Evolutionary conservation across 2,888 invertebrate species (phyloP), one percentile per base, ranked within the genome.

Genomic region (Alentia gelatinosa): DNA sequence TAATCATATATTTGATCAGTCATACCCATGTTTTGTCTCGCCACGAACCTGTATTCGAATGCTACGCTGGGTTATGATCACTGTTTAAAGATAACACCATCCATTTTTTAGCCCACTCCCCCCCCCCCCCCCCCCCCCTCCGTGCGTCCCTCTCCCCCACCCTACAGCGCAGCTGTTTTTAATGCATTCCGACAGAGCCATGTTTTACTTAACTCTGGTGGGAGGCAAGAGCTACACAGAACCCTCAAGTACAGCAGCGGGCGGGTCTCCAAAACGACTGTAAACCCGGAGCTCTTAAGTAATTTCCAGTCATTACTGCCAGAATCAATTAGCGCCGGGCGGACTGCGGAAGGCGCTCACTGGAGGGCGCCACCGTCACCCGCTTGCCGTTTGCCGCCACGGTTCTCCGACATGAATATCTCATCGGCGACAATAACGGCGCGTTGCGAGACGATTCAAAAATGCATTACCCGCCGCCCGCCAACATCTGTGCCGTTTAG

Each of bases 381-480:
- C 15, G 50, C 12, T 19, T 50, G 50, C 75, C 75, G 37, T 75
- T 75, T 39, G 83, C 83, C 83, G 83, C 83, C 37, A 42, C 75
- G 35, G n/a, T n/a, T 23, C 42, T 39, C 83, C 86, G 12, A 86
- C 86, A 86, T 86, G 86, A 86, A 86, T 86, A 86, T 47, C 86
- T 86, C 86, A 86, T 86, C 33, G 86, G 47, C 86, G 47, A 47
- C 86, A 86, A 86, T 86, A 86, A 50, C 42, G 42, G 26, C 86
- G 7, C 86, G 3, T 15, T 9, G 33, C 42, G 19, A 83, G 37
- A 83, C 86, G 86, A 47, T 42, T 86, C 86, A 86, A 86, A 86
- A 86, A 86, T 86, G 86, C 86, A 86, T 86, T 86, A 86, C 86
- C 86, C 42, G 47, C 50, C 86, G 5, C 15, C 42, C 86, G 86